A percentile compares a stretch with the other conserved stretches of the same genome.
Conservation (phyloP, 1,140 invertebrate species). For the Idris sp. region DNA sequence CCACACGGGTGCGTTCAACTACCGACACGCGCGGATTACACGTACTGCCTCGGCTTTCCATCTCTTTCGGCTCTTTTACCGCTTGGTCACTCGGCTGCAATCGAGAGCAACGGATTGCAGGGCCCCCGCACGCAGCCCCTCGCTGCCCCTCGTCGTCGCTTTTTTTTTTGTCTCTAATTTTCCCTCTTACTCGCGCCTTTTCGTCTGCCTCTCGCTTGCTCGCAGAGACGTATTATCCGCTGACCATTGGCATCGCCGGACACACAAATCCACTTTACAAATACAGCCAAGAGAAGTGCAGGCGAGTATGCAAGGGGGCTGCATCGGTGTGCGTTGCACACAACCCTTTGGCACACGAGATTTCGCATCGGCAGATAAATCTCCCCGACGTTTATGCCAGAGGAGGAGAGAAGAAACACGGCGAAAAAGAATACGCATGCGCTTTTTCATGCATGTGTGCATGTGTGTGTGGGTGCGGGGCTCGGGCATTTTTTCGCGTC, state of each 20-base stretch:
- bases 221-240: constrained; percentile 62
- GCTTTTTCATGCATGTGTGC: constrained; percentile 3
- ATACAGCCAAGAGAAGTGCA: constrained; percentile 56
- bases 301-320: constrained; percentile 35
- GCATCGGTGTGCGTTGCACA: constrained; percentile 36
- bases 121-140: constrained; percentile 43
- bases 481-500: too few relatives aligned
- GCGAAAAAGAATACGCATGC: constrained; percentile 66
- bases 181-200: constrained; percentile 50
- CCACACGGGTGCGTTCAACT: constrained; percentile 58
- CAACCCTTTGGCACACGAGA: constrained; percentile 45
- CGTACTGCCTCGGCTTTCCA: constrained; percentile 8
- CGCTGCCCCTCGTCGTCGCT: neutral
- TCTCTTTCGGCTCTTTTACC: constrained; percentile 38
- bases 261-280: constrained; percentile 66
- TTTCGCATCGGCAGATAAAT: constrained; percentile 72
- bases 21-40: constrained; percentile 52
- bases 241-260: constrained; percentile 64
- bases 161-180: constrained; percentile 57
- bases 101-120: constrained; percentile 58
- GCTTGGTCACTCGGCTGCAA: constrained; percentile 63
- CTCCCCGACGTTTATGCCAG: constrained; percentile 70
- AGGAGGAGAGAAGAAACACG: constrained; percentile 64
- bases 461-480: neutral
- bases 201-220: constrained; percentile 13